These are phyloP conservation scores for Toxotes jaculatrix DNA, from an alignment of 2,113 vertebrate species.

Conservation along the genomic window DNA sequence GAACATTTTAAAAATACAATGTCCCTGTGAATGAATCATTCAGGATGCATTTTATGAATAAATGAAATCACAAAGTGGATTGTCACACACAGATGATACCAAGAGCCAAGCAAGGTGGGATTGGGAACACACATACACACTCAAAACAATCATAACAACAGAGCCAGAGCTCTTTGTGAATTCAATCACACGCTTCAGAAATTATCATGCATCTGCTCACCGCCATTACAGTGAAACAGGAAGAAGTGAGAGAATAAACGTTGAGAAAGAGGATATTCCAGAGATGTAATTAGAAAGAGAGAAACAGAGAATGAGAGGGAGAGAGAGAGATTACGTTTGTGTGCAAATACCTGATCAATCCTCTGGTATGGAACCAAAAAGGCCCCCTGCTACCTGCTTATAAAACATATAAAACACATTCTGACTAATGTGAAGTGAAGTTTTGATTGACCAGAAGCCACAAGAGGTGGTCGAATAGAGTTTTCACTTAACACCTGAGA, in stretches of 20 bases:
- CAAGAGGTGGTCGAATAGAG: too few species aligned
- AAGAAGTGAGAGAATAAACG: conserved; percentile 9
- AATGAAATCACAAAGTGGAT: conserved; percentile 30
- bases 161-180: conserved; percentile 6
- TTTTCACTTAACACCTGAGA: too few species aligned
- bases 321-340: conserved; percentile 4
- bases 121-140: neutral
- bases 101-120: neutral
- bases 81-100: neutral
- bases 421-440: too few species aligned
- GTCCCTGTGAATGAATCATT: conserved; percentile 9
- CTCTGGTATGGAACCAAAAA: neutral
- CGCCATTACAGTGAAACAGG: neutral
- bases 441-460: too few species aligned
- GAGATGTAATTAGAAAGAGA: conserved; percentile 13
- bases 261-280: conserved; percentile 15
- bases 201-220: conserved; percentile 27
- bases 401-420: too few species aligned
- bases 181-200: conserved; percentile 16
- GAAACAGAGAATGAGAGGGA: neutral
- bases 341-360: conserved; percentile 5
- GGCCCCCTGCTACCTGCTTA: neutral
- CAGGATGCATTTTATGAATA: conserved; percentile 23
- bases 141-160: neutral
- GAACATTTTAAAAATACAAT: neutral